A percentile compares a stretch with the other conserved stretches of the same genome.
These are phyloP conservation scores for Otus sunia DNA, from an alignment of 2,113 vertebrate species.

Conservation along the genomic window DNA sequence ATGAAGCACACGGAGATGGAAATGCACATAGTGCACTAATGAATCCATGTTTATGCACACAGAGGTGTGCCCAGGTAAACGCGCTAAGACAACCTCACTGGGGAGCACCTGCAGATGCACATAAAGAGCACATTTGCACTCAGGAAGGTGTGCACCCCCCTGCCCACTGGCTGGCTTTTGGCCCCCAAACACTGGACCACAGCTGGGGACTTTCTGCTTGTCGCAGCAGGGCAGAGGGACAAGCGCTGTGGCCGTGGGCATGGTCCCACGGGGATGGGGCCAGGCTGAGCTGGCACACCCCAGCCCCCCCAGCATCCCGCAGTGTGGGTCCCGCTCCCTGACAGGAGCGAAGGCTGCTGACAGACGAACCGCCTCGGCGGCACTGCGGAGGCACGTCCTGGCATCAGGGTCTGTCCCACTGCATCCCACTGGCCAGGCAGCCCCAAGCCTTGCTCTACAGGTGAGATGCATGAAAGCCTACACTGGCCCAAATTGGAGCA, in stretches of 20 bases:
- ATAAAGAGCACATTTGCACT: rapidly evolving
- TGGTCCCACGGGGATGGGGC: background rate
- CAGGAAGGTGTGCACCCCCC: background rate
- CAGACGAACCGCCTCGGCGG: rapidly evolving
- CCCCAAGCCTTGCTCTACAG: background rate
- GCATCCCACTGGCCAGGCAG: background rate
- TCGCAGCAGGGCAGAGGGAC: background rate
- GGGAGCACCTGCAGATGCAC: background rate
- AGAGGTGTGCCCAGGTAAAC: background rate
- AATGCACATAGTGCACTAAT: rapidly evolving
- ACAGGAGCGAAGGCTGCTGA: background rate
- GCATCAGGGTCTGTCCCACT: rapidly evolving
- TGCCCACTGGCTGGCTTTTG: rapidly evolving
- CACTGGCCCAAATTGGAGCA: background rate
- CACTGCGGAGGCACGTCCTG: background rate
- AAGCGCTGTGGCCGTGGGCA: background rate
- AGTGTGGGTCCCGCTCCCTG: rapidly evolving
- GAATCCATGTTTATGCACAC: rapidly evolving
- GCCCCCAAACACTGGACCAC: background rate
- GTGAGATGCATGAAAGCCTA: background rate
- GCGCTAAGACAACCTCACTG: rapidly evolving
- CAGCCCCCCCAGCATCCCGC: background rate
- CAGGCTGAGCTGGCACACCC: background rate
- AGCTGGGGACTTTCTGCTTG: background rate
- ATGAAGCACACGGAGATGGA: background rate